Evolutionary conservation across 1,140 invertebrate species (phyloP).

Genomic region (Bombus superbus): DNA sequence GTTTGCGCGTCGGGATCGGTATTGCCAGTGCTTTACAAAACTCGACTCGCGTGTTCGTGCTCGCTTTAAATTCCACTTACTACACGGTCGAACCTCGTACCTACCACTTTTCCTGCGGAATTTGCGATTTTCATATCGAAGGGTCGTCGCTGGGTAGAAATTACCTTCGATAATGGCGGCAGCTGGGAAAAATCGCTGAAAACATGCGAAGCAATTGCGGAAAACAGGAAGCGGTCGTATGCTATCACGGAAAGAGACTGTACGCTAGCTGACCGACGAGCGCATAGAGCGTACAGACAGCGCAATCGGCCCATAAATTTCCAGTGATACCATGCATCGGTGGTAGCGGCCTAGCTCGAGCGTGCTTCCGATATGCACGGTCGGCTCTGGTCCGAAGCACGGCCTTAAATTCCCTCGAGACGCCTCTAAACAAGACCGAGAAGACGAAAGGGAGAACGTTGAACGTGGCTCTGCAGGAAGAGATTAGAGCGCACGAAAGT

Average conservation of each 20-base stretch:
- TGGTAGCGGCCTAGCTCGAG: conserved; percentile 48
- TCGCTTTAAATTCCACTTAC: conserved; percentile 4
- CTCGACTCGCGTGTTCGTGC: neutral
- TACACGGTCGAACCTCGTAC: neutral
- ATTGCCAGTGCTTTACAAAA: neutral
- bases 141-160: neutral
- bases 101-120: neutral
- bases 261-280: neutral
- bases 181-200: neutral
- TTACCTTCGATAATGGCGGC: neutral
- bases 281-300: neutral
- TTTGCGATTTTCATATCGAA: neutral
- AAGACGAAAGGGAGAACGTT: conserved; percentile 1
- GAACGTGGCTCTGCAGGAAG: conserved; percentile 4
- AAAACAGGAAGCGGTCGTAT: conserved; percentile 7
- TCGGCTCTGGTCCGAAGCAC: conserved; percentile 13
- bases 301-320: conserved; percentile 53
- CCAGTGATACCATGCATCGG: conserved; percentile 10
- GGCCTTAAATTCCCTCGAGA: conserved; percentile 51
- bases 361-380: conserved; percentile 42
- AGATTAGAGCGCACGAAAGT: conserved; percentile 58
- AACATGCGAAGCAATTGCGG: conserved; percentile 12
- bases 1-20: neutral
- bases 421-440: conserved; percentile 15
- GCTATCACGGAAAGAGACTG: neutral